Percentiles rank a stretch among this genome's conserved stretches.
Evolutionary conservation across 2,888 invertebrate species (phyloP).

Genomic region (Hedychridium roseum): DNA sequence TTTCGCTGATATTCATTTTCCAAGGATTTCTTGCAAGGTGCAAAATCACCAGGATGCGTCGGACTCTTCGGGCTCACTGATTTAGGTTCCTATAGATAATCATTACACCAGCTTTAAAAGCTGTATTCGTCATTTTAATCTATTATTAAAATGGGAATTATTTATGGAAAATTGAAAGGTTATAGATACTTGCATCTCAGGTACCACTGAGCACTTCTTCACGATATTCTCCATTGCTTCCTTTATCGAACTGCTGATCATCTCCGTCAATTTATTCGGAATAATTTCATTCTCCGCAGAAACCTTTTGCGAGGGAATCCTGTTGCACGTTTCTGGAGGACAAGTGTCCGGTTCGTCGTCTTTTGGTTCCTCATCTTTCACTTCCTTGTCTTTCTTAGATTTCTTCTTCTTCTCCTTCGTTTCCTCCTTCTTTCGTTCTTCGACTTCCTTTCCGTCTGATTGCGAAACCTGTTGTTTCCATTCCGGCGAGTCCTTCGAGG

Average conservation of each 20-base stretch:
- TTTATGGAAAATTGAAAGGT: constrained; percentile 13
- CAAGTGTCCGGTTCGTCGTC: too few species aligned
- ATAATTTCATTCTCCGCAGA: constrained; percentile 13
- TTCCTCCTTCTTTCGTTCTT: constrained; percentile 6
- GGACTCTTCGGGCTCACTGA: too few species aligned
- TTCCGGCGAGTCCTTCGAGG: too few species aligned
- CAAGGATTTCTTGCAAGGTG: too few species aligned
- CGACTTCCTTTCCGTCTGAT: not conserved
- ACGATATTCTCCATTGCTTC: constrained; percentile 42
- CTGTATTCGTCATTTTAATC: too few species aligned
- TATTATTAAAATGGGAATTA: too few species aligned
- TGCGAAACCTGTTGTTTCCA: too few species aligned
- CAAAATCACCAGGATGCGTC: too few species aligned
- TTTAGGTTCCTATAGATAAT: too few species aligned
- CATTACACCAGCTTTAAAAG: too few species aligned
- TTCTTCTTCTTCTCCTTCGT: not conserved
- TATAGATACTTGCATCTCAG: constrained; percentile 34
- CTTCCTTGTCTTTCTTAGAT: constrained; percentile 4
- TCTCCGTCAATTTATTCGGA: constrained; percentile 31
- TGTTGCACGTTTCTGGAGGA: constrained; percentile 10
- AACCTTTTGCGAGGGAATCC: constrained; percentile 3
- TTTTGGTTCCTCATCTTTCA: not conserved
- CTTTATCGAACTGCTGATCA: constrained; percentile 45
- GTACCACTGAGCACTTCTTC: constrained; percentile 38
- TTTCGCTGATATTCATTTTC: too few species aligned